Percentiles rank a stretch among this genome's conserved stretches.
These are phyloP conservation scores for Epinotia brunnichana DNA, from an alignment of 2,888 invertebrate species.

Conservation along the genomic window DNA sequence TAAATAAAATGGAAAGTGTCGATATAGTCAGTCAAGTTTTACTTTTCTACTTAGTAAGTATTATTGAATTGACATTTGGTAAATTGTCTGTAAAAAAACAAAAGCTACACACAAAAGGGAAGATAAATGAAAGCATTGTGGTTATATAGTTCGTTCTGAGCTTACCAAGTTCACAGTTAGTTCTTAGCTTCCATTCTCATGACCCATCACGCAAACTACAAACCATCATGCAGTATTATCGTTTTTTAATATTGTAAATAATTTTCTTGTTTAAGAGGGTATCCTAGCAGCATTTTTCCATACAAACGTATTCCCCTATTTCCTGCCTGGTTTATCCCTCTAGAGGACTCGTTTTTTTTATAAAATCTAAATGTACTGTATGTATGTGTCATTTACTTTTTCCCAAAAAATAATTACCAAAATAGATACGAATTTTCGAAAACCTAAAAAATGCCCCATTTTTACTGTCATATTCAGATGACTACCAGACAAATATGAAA, in stretches of 20 bases:
- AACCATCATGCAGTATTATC: not conserved
- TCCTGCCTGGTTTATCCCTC: no score
- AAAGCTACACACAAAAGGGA: not conserved
- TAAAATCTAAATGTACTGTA: no score
- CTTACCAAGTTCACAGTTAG: not conserved
- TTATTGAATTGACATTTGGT: not conserved
- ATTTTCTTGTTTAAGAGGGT: slow-evolving; percentile 13
- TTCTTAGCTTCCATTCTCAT: slow-evolving; percentile 1
- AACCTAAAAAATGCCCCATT: no score
- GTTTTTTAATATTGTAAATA: not conserved
- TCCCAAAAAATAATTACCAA: no score
- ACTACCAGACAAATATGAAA: no score
- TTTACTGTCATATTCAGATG: no score
- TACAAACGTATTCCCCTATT: no score
- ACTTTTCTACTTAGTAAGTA: not conserved
- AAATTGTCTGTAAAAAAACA: slow-evolving; percentile 1
- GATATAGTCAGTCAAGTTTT: not conserved
- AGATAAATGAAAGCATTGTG: not conserved
- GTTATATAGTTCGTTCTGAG: not conserved
- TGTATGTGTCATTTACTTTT: no score
- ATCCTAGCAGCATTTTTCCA: no score
- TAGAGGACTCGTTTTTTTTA: no score
- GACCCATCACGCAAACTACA: not conserved
- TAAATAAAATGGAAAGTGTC: no score
- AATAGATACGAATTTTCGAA: no score